Base-by-base conservation (phyloP, 1,140 invertebrate species). In the Brachionus sp. region DNA sequence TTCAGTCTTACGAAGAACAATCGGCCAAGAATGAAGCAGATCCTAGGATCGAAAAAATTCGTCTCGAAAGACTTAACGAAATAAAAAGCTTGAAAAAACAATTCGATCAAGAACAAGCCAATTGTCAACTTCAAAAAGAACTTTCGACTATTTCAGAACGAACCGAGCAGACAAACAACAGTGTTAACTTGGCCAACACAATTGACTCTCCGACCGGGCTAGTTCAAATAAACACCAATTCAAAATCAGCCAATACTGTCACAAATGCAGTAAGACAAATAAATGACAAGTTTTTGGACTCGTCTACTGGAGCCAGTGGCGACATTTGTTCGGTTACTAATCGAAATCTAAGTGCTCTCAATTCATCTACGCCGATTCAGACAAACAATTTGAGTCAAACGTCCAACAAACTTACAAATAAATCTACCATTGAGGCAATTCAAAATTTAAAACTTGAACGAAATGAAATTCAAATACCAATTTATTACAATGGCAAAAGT, bases 141-240 rank as follows among this genome's bases (percentile, higher is more conserved):
- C 50, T 80, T 3, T 80, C 77, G 39, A 80, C 77, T 6, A 80
- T 80, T 16, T 80, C 77, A 16, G 77, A 80, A 62, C 46, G 77
- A 57, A 80, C 77, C 57, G 77, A 80, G 33, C 77, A 80, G 12
- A 62, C 77, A 25, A 39, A 23, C 16, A 62, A 50, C n/a, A 42
- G 53, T n/a, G 35, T 29, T 7, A 25, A 66, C n/a, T 16, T 62
- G 12, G 16, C 39, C 2, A 19, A 44, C 44, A 75, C 70, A 75
- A 46, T 46, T 50, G 70, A 46, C 16, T 75, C 70, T 9, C 70
- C 70, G 10, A 46, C 25, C n/a, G 70, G 66, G 9, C n/a, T n/a
- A n/a, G 33, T 19, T 37, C 37, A 46, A 12, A 46, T 29, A 10
- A 75, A 75, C 39, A 46, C 42, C 2, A 44, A 75, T 13, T 80